These are phyloP conservation scores for Bufo gargarizans DNA, from an alignment of 2,113 vertebrate genomes.

Conservation along the genomic window DNA sequence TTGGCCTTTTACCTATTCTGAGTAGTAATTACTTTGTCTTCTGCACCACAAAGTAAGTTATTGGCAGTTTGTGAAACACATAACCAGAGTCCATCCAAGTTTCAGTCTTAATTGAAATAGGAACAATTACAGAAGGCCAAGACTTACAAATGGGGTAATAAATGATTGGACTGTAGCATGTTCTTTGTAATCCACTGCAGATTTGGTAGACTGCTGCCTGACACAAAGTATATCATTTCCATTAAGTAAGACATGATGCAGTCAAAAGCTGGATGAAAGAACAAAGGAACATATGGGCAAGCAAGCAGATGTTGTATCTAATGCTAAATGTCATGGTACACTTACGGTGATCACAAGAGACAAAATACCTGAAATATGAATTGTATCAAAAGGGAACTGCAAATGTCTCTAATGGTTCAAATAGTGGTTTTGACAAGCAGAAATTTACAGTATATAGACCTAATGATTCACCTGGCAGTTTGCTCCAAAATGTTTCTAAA, in stretches of 20 bases:
- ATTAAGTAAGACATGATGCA: neutral
- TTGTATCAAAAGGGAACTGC: neutral
- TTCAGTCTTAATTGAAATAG: constrained; percentile 25
- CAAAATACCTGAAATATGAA: neutral
- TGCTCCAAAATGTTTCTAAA: neutral
- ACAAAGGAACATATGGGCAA: constrained; percentile 10
- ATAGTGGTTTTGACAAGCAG: neutral
- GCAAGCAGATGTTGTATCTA: neutral
- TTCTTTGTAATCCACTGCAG: constrained; percentile 24
- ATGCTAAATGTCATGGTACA: neutral
- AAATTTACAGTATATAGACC: neutral
- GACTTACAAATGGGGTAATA: constrained; percentile 39
- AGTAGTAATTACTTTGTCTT: constrained; percentile 11
- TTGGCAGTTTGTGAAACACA: constrained; percentile 36
- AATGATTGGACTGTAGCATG: neutral
- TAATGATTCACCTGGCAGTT: neutral
- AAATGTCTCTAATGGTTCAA: neutral
- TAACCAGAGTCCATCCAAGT: neutral
- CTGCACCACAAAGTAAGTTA: constrained; percentile 1
- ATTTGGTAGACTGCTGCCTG: constrained; percentile 20
- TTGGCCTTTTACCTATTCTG: neutral
- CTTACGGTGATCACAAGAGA: neutral
- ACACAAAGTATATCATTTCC: constrained; percentile 31
- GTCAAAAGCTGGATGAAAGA: constrained; percentile 5
- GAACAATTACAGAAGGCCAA: constrained; percentile 22